These are phyloP conservation scores for Netelia virgata DNA, from an alignment of 2,888 invertebrate genomes.

Conservation along the genomic window DNA sequence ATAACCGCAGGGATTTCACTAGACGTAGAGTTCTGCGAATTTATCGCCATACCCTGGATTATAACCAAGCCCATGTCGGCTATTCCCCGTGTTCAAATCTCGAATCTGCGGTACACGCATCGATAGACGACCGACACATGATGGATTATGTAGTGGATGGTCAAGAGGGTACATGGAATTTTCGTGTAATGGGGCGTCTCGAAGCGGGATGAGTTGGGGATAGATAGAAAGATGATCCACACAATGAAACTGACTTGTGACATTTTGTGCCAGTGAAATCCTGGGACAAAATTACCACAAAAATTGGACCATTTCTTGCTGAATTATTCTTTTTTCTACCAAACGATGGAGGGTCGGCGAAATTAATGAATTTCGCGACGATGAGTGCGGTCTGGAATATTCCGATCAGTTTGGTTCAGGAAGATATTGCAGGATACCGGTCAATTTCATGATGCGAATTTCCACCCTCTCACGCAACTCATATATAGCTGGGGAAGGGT, in stretches of 20 bases:
- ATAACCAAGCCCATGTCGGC: conserved; percentile 6
- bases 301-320: no score
- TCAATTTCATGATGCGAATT: conserved; percentile 16
- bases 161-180: conserved; percentile 16
- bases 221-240: no score
- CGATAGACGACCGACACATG: neutral
- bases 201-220: neutral
- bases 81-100: conserved; percentile 16
- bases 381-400: neutral
- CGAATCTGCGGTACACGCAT: conserved; percentile 23
- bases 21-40: conserved; percentile 26
- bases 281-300: no score
- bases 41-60: conserved; percentile 48
- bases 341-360: no score
- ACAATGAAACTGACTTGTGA: no score
- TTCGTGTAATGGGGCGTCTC: conserved; percentile 37
- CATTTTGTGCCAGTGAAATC: no score
- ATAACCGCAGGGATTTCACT: conserved; percentile 17
- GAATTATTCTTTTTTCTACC: no score
- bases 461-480: no score
- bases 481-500: neutral
- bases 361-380: no score
- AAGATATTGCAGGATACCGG: neutral
- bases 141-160: conserved; percentile 19
- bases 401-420: neutral